Evolutionary conservation across 2,888 invertebrate genomes (phyloP), one percentile per base, ranked within the genome.

Genomic region (Bombylius discolor): DNA sequence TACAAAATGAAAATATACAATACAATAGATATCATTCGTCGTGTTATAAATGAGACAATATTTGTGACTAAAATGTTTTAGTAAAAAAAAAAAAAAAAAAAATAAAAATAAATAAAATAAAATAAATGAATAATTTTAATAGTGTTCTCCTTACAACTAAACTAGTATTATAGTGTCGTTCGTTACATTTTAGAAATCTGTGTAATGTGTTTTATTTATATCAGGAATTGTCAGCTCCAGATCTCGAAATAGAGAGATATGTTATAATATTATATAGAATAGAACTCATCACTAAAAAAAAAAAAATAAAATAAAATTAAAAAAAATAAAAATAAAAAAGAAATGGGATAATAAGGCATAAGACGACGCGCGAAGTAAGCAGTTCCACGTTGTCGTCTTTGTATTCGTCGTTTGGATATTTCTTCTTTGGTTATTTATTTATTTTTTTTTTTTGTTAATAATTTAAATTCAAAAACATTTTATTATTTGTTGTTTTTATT

Each of bases 151-250:
- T 23, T 23, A 23, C 23, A 23, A 23, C 23, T 23, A 23, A 23
- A 23, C 23, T 23, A 23, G 23, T 23, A 23, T n/a, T 23, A 23
- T 23, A 23, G 23, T 23, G 23, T 23, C 23, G 23, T 23, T 23
- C 23, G 23, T 23, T 23, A 23, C 23, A 23, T 23, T 23, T 23
- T 23, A 23, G 23, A 23, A 23, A 23, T 23, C 23, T 23, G 23
- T 23, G 23, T 23, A 63, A 63, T 62, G 63, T 62, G 63, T 64
- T 64, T 63, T 64, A 64, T 64, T 63, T 64, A 64, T 64, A 64
- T 62, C 63, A 62, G 62, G 59, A 64, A 64, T 65, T 64, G 64
- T 65, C 65, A 65, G 65, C 65, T 65, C 65, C 65, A 65, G 65
- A 64, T 65, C 65, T 64, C 23, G 63, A 65, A 65, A 65, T 65